phyloP scores from a whole-genome alignment of 2,113 vertebrate genomes.

The Larimichthys polyactis region DNA sequence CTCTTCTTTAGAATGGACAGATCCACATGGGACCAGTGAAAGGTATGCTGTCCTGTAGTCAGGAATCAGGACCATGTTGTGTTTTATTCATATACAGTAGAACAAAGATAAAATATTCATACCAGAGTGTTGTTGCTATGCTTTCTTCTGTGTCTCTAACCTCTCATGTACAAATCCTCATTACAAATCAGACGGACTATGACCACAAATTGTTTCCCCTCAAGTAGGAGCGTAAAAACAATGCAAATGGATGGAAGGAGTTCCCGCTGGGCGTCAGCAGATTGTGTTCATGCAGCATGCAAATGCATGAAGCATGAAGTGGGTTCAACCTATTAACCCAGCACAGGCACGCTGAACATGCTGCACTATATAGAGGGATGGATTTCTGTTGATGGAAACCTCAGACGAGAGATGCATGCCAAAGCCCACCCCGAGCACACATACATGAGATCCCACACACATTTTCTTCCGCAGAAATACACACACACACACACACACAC shows the following conservation, averaged over 20 bases:
- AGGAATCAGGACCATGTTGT: conserved; percentile 55
- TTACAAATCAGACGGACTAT: conserved; percentile 58
- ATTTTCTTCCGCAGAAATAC: conserved; percentile 12
- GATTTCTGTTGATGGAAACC: conserved; percentile 65
- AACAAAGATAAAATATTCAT: conserved; percentile 77
- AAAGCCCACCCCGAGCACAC: conserved; percentile 54
- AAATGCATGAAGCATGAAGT: conserved; percentile 70
- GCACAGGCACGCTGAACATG: conserved; percentile 46
- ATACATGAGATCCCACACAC: conserved; percentile 22
- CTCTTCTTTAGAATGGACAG: conserved; percentile 24
- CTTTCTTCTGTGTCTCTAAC: conserved; percentile 39
- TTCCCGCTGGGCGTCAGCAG: conserved; percentile 64
- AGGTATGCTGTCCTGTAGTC: conserved; percentile 54
- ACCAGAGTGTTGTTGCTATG: conserved; percentile 41
- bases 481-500: background rate
- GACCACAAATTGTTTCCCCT: conserved; percentile 57
- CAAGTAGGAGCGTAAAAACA: conserved; percentile 57
- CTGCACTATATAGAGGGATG: conserved; percentile 56
- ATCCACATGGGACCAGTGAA: conserved; percentile 36
- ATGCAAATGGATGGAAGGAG: conserved; percentile 60
- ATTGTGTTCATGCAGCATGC: conserved; percentile 79
- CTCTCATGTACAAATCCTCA: conserved; percentile 54
- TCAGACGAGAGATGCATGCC: conserved; percentile 69
- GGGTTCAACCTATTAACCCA: conserved; percentile 48
- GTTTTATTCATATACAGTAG: conserved; percentile 76